Conservation (phyloP, 1,140 invertebrate species). For the Ctenoplectra terminalis region DNA sequence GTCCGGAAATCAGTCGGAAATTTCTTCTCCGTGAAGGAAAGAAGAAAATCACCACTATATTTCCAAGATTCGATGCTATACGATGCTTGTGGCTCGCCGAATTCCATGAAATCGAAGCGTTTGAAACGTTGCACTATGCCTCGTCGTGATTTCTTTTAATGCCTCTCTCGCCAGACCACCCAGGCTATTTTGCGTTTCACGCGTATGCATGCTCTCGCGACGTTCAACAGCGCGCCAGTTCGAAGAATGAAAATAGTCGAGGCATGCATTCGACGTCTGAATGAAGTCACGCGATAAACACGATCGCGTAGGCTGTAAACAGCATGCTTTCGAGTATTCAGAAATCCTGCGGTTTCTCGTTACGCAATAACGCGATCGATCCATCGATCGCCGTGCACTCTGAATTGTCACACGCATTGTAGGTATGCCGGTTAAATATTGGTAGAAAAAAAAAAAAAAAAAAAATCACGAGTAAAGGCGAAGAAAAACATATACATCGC, state of each 20-base stretch:
- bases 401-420: not conserved
- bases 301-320: conserved; percentile 46
- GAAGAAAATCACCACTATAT: too few species aligned
- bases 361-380: conserved; percentile 13
- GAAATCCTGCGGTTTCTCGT: conserved; percentile 52
- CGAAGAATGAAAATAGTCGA: conserved; percentile 55
- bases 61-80: too few species aligned
- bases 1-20: not conserved
- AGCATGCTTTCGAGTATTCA: conserved; percentile 49
- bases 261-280: conserved; percentile 35
- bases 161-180: conserved; percentile 18
- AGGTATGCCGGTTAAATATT: not conserved
- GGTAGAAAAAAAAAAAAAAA: too few species aligned
- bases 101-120: conserved; percentile 3
- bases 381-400: not conserved
- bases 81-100: not conserved
- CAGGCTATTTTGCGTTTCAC: conserved; percentile 29
- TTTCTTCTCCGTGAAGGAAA: too few species aligned
- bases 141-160: conserved; percentile 18
- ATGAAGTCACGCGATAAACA: conserved; percentile 55
- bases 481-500: not conserved
- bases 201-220: conserved; percentile 7
- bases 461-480: not conserved
- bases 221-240: conserved; percentile 20
- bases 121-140: not conserved